Conservation (phyloP, 2,113 vertebrate species). For the Oriolus oriolus region DNA sequence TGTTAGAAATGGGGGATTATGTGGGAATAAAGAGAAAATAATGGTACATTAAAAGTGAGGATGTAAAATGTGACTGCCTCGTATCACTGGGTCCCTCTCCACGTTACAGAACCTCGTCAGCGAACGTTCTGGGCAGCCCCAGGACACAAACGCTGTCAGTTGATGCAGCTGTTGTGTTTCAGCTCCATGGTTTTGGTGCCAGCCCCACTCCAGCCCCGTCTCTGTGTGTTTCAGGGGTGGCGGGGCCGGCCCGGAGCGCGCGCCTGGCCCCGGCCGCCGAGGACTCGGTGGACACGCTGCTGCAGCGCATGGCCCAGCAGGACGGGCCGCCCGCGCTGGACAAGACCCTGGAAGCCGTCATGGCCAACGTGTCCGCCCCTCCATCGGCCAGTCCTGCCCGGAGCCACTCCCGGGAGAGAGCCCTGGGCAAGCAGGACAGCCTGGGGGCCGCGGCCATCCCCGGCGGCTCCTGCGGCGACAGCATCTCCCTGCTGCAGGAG, state of each 20-base stretch:
- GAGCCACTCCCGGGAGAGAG: conserved; percentile 62
- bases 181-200: accelerated
- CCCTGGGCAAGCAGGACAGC: conserved; percentile 59
- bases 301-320: conserved; percentile 72
- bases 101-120: neutral
- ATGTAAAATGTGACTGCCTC: neutral
- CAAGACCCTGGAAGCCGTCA: conserved; percentile 64
- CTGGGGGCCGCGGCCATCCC: neutral
- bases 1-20: neutral
- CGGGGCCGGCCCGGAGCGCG: conserved; percentile 8
- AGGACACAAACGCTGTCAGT: neutral
- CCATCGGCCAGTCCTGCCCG: conserved; percentile 61
- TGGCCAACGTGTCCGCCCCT: conserved; percentile 44
- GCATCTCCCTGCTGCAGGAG: conserved; percentile 54
- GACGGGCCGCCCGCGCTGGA: conserved; percentile 63
- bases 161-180: accelerated
- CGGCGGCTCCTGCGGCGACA: neutral
- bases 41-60: neutral
- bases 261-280: conserved; percentile 58
- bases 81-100: accelerated
- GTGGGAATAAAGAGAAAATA: neutral
- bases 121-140: accelerated
- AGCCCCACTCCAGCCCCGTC: neutral
- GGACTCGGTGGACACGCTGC: conserved; percentile 65
- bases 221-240: conserved; percentile 49